Evolutionary conservation across 2,113 vertebrate genomes (phyloP).

Genomic region (Sceloporus undulatus): DNA sequence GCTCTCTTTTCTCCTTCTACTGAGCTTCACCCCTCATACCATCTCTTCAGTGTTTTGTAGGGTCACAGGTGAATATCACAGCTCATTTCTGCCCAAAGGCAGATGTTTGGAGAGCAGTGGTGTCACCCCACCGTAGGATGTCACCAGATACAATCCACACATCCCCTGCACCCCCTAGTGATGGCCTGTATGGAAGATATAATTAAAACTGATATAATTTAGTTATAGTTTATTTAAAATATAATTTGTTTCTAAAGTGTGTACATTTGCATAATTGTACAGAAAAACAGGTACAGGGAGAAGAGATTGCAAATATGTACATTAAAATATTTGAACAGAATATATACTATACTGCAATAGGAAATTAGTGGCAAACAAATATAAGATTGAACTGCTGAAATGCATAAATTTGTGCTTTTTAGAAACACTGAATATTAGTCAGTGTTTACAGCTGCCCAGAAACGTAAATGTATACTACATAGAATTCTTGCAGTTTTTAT

Average conservation of each 20-base stretch:
- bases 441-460: background rate
- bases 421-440: background rate
- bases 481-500: background rate
- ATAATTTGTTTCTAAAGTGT: conserved; percentile 63
- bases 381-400: conserved; percentile 23
- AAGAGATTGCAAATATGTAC: conserved; percentile 50
- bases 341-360: conserved; percentile 23
- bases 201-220: conserved; percentile 55
- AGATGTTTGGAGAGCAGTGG: no score
- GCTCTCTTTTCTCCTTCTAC: no score
- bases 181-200: conserved; percentile 49
- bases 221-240: conserved; percentile 69
- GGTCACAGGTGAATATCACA: no score
- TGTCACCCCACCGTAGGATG: no score
- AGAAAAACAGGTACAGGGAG: conserved; percentile 33
- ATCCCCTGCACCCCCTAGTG: no score
- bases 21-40: no score
- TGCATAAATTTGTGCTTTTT: background rate
- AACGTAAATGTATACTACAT: background rate
- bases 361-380: conserved; percentile 7
- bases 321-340: conserved; percentile 26
- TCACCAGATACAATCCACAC: no score
- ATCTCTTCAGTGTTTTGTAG: no score
- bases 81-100: no score
- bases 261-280: conserved; percentile 62